phyloP scores from a whole-genome alignment of 1,140 invertebrate genomes.

The Leptopilina clavipes region DNA sequence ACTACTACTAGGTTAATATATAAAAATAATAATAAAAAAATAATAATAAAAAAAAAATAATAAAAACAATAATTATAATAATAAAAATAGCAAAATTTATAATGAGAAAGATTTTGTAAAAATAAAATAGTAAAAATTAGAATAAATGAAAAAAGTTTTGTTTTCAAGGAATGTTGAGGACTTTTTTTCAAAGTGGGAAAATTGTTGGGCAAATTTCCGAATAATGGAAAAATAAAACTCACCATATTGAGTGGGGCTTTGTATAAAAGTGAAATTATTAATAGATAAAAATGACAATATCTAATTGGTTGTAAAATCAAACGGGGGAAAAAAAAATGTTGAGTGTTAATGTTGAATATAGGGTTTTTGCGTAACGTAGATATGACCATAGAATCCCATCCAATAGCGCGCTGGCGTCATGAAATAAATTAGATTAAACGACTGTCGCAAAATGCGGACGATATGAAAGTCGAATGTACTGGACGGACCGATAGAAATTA shows the following conservation, averaged over 20 bases:
- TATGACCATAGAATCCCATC: not conserved
- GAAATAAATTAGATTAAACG: slow-evolving; percentile 74
- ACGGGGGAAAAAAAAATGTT: not conserved
- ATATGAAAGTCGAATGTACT: slow-evolving; percentile 73
- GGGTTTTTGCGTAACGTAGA: slow-evolving; percentile 8
- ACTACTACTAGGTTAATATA: too few relatives aligned
- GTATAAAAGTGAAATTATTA: not conserved
- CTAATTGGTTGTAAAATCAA: slow-evolving; percentile 20
- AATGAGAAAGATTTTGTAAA: too few relatives aligned
- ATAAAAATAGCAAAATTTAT: too few relatives aligned
- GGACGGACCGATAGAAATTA: slow-evolving; percentile 74
- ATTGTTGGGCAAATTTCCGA: not conserved
- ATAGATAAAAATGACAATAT: slow-evolving; percentile 1
- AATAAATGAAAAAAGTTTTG: too few relatives aligned
- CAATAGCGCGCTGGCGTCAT: slow-evolving; percentile 58
- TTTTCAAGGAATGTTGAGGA: too few relatives aligned
- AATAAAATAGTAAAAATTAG: too few relatives aligned
- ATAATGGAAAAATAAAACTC: not conserved
- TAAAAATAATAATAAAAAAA: too few relatives aligned
- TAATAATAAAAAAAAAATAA: too few relatives aligned
- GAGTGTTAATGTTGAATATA: slow-evolving; percentile 6
- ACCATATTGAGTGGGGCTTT: not conserved
- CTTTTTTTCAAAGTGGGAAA: not conserved
- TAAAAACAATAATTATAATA: too few relatives aligned
- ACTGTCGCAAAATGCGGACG: slow-evolving; percentile 73